Evolutionary conservation across 2,113 vertebrate genomes (phyloP).

Genomic region (Ammodytes marinus): DNA sequence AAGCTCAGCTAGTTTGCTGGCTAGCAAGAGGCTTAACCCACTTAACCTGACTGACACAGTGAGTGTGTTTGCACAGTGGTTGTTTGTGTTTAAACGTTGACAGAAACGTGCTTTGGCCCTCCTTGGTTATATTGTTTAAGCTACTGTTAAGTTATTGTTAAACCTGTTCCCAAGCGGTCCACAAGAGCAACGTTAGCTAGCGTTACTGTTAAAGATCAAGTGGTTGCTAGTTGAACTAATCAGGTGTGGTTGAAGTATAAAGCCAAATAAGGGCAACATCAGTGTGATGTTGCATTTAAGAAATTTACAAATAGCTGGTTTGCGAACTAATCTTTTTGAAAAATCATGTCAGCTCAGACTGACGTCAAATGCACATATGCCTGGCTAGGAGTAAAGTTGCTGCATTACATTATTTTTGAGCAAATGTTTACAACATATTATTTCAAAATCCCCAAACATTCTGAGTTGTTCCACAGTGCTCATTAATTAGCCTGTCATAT

Average conservation of each 20-base stretch:
- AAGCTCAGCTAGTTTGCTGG: constrained; percentile 56
- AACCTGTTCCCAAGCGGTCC: constrained; percentile 16
- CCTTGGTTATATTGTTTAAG: background rate
- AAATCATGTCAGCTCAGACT: background rate
- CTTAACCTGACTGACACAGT: constrained; percentile 63
- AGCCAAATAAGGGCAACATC: background rate
- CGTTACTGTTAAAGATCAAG: constrained; percentile 29
- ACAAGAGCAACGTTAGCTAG: constrained; percentile 54
- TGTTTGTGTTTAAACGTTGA: constrained; percentile 15
- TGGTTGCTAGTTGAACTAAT: constrained; percentile 37
- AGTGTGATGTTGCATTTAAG: background rate
- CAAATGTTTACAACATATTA: background rate
- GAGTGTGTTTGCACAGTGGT: constrained; percentile 59
- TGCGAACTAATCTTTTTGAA: background rate
- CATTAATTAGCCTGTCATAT: background rate
- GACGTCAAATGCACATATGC: background rate
- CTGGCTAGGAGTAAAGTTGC: background rate
- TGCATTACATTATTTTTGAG: background rate
- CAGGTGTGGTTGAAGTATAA: background rate
- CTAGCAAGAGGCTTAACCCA: constrained; percentile 56
- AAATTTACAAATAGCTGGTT: background rate
- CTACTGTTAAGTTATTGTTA: background rate
- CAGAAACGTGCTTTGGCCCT: background rate
- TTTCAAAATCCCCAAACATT: background rate
- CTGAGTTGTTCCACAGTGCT: background rate